These are phyloP conservation scores for Felis chaus DNA, from an alignment of 2,113 vertebrate species.

Conservation along the genomic window DNA sequence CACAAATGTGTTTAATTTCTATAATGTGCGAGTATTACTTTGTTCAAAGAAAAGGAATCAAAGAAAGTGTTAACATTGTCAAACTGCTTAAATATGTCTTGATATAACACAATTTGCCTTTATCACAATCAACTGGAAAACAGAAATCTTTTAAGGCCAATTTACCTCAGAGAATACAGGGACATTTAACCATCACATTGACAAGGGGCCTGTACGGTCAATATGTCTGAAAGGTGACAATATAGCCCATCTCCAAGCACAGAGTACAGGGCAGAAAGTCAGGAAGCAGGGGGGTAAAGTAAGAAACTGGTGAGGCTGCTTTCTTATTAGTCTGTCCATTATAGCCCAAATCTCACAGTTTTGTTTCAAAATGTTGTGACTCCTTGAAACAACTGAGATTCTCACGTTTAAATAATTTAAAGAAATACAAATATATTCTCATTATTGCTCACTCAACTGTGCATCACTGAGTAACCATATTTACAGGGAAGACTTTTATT, in stretches of 20 bases:
- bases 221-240: not conserved
- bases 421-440: conserved; percentile 3
- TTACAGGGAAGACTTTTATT: conserved; percentile 8
- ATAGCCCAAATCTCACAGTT: not conserved
- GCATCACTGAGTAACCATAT: not conserved
- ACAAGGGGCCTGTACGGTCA: not conserved
- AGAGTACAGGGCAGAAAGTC: not conserved
- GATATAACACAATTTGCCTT: conserved; percentile 44
- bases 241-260: not conserved
- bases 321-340: not conserved
- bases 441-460: not conserved
- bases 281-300: not conserved
- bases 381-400: not conserved
- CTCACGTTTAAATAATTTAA: conserved; percentile 19
- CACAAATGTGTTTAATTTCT: conserved; percentile 29
- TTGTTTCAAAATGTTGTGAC: conserved; percentile 15
- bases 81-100: conserved; percentile 19
- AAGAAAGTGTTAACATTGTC: conserved; percentile 19
- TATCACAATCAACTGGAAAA: conserved; percentile 38
- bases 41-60: conserved; percentile 31
- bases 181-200: not conserved
- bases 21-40: not conserved
- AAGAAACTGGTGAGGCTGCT: not conserved
- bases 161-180: not conserved
- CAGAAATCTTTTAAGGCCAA: conserved; percentile 19